A percentile compares a stretch with the other conserved stretches of the same genome.
phyloP scores from a whole-genome alignment of 1,140 invertebrate genomes.

The Drosophila bocki region DNA sequence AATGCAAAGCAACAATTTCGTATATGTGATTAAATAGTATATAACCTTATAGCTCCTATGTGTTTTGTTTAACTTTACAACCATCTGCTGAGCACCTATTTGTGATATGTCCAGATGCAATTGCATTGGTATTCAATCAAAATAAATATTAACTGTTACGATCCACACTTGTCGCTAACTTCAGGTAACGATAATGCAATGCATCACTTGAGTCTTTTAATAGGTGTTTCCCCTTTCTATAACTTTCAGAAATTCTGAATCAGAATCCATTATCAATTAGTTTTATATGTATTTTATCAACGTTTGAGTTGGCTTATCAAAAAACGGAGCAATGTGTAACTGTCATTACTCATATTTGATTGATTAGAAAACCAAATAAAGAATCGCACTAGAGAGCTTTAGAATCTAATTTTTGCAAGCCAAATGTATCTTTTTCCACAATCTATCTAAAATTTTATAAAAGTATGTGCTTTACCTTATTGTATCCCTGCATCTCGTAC shows the following conservation, averaged over 20 bases:
- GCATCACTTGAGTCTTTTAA: background rate
- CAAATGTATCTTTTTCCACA: background rate
- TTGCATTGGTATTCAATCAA: background rate
- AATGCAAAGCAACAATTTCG: too few species aligned
- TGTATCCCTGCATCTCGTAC: constrained; percentile 70
- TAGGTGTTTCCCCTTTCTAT: background rate
- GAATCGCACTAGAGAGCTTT: background rate
- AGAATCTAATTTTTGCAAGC: background rate
- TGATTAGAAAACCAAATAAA: background rate
- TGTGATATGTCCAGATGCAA: background rate
- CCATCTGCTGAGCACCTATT: background rate
- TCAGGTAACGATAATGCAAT: background rate
- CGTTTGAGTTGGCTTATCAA: background rate
- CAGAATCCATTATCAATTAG: background rate
- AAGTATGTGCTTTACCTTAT: constrained; percentile 31
- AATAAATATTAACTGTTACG: background rate
- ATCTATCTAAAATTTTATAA: background rate
- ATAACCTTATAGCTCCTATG: background rate
- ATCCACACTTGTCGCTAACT: background rate
- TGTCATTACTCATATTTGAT: background rate
- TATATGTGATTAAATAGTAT: background rate
- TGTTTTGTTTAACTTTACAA: background rate
- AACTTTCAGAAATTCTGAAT: background rate
- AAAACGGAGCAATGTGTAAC: background rate
- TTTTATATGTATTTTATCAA: too few species aligned